These are phyloP conservation scores for Cynodonichthys magdalenae DNA, from an alignment of 2,797 vertebrate genomes.

Conservation along the genomic window DNA sequence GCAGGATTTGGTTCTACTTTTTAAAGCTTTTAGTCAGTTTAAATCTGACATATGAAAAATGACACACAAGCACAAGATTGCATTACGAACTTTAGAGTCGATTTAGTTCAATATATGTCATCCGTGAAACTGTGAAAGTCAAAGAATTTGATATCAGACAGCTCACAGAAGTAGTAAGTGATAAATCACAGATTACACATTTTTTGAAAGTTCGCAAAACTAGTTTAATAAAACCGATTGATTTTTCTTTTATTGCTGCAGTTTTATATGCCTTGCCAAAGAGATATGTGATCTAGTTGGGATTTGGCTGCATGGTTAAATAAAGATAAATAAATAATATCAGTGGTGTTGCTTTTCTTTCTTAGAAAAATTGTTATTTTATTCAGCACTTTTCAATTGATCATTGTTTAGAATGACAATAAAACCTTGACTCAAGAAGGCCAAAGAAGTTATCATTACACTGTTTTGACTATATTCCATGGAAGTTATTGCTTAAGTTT, in stretches of 20 bases:
- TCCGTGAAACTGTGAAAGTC: not conserved
- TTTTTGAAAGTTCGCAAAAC: not conserved
- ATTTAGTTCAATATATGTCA: not conserved
- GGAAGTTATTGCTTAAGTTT: too few relatives aligned
- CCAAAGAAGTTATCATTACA: too few relatives aligned
- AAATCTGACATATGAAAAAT: not conserved
- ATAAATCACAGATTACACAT: not conserved
- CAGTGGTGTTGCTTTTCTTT: not conserved
- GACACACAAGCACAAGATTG: not conserved
- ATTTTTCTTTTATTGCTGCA: not conserved
- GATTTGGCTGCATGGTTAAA: too few relatives aligned
- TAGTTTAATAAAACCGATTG: conserved; percentile 4
- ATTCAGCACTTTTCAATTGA: not conserved
- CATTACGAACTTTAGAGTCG: not conserved
- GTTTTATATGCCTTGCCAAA: too few relatives aligned
- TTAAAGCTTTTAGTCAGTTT: conserved; percentile 5
- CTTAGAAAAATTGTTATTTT: not conserved
- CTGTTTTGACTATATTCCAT: too few relatives aligned
- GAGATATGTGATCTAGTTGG: too few relatives aligned
- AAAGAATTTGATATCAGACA: not conserved
- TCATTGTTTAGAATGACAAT: conserved; percentile 1
- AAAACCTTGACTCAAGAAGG: not conserved
- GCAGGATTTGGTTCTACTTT: not conserved
- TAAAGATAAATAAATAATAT: too few relatives aligned
- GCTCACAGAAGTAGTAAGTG: not conserved